Evolutionary conservation across 2,797 vertebrate species (phyloP), one percentile per base, ranked within the genome.

Genomic region (Loris lydekkerianus): DNA sequence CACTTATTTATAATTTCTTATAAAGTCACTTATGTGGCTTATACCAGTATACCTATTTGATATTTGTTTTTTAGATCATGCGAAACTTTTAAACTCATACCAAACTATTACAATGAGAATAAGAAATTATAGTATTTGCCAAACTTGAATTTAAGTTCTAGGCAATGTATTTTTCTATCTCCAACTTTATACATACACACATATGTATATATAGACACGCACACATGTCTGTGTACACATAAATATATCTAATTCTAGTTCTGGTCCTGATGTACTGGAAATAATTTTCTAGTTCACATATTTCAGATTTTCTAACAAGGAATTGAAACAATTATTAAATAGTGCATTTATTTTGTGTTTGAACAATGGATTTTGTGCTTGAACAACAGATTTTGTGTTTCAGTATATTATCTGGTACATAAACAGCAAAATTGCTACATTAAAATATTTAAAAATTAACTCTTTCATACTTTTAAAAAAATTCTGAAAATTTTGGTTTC

Each of bases 271-370:
- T 53, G 89, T 29, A 84, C n/a, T 81, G 43, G 76, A 96, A 89
- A 81, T 84, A 69, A 94, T 87, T 87, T 56, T 23, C 29, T 90
- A 76, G 14, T 61, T 73, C 72, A 43, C 20, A 29, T 70, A 43
- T 43, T 89, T 95, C 84, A 96, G 80, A 17, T 27, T 96, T 96
- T 84, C 78, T 84, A 69, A 61, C n/a, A 77, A 93, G 67, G 20
- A 94, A 89, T 84, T 20, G 18, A 88, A 80, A 65, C 2, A 11
- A 1, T 84, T 77, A 92, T 58, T 92, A 94, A 96, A 75, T 82
- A 93, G 14, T 89, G 7, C 13, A 20, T 83, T 95, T 69, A 58
- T 89, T 96, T 95, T 94, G 63, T 73, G 29, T 89, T 88, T 94
- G 70, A 65, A 7, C 82, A 83, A 53, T 10, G 56, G 27, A 53